These are phyloP conservation scores for Limnephilus auricula DNA, from an alignment of 2,888 invertebrate genomes.

Conservation along the genomic window DNA sequence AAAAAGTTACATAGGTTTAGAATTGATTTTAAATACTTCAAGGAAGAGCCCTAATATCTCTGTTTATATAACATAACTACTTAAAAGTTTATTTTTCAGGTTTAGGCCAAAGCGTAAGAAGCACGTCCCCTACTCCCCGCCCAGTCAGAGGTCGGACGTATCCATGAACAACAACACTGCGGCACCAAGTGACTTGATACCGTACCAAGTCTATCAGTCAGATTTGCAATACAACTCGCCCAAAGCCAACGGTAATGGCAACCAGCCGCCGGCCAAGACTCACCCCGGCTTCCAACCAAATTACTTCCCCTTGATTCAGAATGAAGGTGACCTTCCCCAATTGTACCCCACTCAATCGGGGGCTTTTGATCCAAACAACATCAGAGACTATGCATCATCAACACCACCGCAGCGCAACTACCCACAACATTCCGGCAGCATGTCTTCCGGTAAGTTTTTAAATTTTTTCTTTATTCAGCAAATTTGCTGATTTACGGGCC, in stretches of 20 bases:
- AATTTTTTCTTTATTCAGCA: background rate
- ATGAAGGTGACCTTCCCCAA: constrained; percentile 7
- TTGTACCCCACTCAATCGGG: constrained; percentile 45
- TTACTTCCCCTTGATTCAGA: background rate
- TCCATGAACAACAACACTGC: constrained; percentile 21
- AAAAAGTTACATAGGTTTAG: no score
- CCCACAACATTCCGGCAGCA: background rate
- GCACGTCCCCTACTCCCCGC: constrained; percentile 65
- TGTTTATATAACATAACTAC: no score
- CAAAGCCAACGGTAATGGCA: constrained; percentile 69
- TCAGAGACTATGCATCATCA: constrained; percentile 44
- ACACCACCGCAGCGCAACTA: constrained; percentile 23
- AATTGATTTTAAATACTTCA: no score
- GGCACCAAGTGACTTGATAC: constrained; percentile 41
- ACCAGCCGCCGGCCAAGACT: constrained; percentile 68
- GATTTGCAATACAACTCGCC: constrained; percentile 70
- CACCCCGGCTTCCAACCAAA: constrained; percentile 24
- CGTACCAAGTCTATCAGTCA: constrained; percentile 60
- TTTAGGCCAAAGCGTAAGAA: constrained; percentile 83
- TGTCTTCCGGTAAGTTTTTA: background rate
- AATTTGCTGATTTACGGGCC: no score
- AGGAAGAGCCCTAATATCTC: no score
- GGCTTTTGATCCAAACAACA: constrained; percentile 48
- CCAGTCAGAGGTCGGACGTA: constrained; percentile 40
- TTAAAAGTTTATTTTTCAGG: constrained; percentile 68